Base-by-base conservation (phyloP, 1,140 invertebrate genomes). In the Drosophila equinoxialis region DNA sequence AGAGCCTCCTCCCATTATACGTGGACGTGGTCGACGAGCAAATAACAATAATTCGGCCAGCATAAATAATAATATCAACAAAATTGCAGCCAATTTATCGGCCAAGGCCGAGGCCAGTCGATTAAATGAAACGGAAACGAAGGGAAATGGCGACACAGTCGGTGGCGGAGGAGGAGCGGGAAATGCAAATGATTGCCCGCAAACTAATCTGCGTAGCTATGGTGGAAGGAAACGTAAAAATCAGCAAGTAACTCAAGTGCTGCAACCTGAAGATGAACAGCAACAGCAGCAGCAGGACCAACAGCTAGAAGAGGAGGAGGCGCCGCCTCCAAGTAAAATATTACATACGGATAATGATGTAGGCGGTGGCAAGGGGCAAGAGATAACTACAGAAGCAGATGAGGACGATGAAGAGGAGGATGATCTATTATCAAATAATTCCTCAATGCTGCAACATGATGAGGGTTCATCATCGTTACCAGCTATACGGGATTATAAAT, bases 1-100 rank as follows among this genome's bases (percentile, higher is more conserved):
- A 2, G 74, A 65, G 17, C 37, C 58, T 23, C 51, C 64, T 0
- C n/a, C 62, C 42, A 51, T 51, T 11, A 51, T 51, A 23, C 72
- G 76, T 10, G 72, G 90, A 26, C 74, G 90, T 30, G 90, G 90
- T 5, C 87, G 90, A 0, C 90, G 90, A 5, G 77, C 79, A 6
- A 77, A 79, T 42, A 91, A 87, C 62, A 91, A 87, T 30, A 85
- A 85, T 42, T 48, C 64, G 55, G 74, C 77, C 6, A 90, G 67
- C 76, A 84, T 61, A 3, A 91, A 90, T 33, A 91, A 91, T 62
- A 91, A 91, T 59, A 91, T 91, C 10, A 91, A 90, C 37, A 91
- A 91, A 59, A 91, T 91, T 11, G 90, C 86, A 0, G 90, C 86
- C 23, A 91, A 39, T 69, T 26, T 91, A 17, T 90, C 86, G 13